phyloP scores from a whole-genome alignment of 2,113 vertebrate species.

The Pseudorasbora parva region DNA sequence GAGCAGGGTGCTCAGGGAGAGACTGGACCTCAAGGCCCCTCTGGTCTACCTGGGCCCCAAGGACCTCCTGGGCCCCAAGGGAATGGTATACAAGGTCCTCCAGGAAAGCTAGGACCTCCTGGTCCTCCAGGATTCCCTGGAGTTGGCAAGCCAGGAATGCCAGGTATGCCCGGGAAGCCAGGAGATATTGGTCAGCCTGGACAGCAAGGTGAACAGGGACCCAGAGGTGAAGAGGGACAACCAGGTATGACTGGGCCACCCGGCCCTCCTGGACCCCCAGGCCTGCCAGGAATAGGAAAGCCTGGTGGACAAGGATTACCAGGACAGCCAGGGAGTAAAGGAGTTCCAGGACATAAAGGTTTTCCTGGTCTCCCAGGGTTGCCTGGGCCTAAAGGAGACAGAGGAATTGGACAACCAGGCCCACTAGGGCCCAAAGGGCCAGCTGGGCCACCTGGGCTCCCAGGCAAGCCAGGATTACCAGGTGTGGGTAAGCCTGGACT shows the following conservation, averaged over 20 bases:
- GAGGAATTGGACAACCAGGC: constrained; percentile 88
- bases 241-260: constrained; percentile 86
- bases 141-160: constrained; percentile 90
- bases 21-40: constrained; percentile 81
- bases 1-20: constrained; percentile 86
- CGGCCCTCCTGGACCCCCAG: constrained; percentile 86
- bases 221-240: constrained; percentile 82
- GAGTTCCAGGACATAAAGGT: constrained; percentile 92
- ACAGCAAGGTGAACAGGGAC: constrained; percentile 87
- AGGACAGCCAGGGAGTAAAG: constrained; percentile 87
- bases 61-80: constrained; percentile 87
- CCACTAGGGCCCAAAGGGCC: constrained; percentile 89
- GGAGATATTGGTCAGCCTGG: constrained; percentile 87
- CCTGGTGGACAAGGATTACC: constrained; percentile 87
- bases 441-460: constrained; percentile 83
- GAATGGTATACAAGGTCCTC: constrained; percentile 82
- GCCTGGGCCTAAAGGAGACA: constrained; percentile 93
- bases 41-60: constrained; percentile 79
- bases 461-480: constrained; percentile 86
- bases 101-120: constrained; percentile 85
- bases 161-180: constrained; percentile 89
- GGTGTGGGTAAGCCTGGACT: constrained; percentile 91
- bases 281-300: constrained; percentile 90
- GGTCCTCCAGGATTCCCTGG: constrained; percentile 82
- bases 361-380: constrained; percentile 87